Conservation (phyloP, 2,113 vertebrate species). For the Antechinus stuartii region DNA sequence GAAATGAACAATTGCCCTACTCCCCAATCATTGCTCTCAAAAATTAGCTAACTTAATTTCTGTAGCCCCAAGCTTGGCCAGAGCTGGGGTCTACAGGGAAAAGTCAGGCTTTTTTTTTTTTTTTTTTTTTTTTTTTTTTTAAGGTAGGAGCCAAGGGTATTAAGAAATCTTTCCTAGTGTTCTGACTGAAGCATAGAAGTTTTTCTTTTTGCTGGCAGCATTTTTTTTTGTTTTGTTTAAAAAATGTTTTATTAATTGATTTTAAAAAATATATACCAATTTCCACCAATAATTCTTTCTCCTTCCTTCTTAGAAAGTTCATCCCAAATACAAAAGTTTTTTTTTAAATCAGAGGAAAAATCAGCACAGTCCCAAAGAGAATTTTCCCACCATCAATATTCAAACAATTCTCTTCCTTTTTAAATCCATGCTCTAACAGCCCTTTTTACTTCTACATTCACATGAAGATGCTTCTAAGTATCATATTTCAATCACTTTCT, state of each 20-base stretch:
- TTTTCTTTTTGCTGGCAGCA: no score
- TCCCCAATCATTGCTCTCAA: no score
- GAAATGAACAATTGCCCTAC: no score
- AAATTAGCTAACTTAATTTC: no score
- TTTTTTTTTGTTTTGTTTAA: no score
- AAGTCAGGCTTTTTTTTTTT: no score
- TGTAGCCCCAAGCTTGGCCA: no score
- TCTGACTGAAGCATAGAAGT: no score
- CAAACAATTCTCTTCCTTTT: background rate
- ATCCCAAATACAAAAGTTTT: background rate
- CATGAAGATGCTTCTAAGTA: background rate
- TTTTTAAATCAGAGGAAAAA: background rate
- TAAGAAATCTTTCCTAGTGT: no score
- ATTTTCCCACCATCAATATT: background rate
- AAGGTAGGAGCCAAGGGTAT: no score
- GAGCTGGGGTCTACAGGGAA: no score
- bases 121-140: no score
- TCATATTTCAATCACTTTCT: background rate
- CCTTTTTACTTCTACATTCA: background rate
- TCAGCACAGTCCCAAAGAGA: background rate
- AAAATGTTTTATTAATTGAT: background rate
- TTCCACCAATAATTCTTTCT: background rate
- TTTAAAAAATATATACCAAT: background rate
- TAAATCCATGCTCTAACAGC: background rate
- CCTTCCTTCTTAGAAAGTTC: background rate